phyloP scores from a whole-genome alignment of 2,888 invertebrate species.

The Melanostoma scalare region DNA sequence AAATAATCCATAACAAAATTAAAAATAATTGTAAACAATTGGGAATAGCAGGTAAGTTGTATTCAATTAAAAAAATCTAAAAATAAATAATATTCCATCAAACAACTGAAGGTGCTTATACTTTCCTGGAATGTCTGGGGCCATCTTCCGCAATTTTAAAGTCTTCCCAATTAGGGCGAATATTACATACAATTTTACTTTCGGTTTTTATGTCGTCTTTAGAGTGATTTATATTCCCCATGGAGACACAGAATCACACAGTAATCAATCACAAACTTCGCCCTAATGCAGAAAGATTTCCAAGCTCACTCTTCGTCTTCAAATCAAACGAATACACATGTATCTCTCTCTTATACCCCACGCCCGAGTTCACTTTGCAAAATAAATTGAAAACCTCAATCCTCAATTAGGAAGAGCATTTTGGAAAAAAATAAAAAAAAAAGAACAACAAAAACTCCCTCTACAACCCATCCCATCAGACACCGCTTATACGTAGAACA shows the following conservation, averaged over 20 bases:
- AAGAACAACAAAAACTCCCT: too few relatives aligned
- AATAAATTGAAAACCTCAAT: conserved; percentile 69
- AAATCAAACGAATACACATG: conserved; percentile 24
- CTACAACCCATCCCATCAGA: conserved; percentile 15
- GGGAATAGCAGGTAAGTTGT: too few relatives aligned
- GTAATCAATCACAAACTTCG: conserved; percentile 63
- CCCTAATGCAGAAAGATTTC: conserved; percentile 45
- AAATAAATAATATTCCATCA: not conserved
- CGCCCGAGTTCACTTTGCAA: conserved; percentile 4
- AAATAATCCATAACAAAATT: too few relatives aligned
- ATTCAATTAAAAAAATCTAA: too few relatives aligned
- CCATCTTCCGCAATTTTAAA: conserved; percentile 29
- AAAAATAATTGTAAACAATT: too few relatives aligned
- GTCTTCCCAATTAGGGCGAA: conserved; percentile 33
- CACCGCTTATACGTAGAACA: conserved; percentile 41
- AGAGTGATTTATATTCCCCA: conserved; percentile 64
- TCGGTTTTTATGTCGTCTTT: conserved; percentile 22
- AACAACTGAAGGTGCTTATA: not conserved
- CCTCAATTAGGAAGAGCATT: conserved; percentile 56
- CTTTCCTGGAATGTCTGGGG: too few relatives aligned
- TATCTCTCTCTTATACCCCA: not conserved
- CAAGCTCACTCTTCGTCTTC: not conserved
- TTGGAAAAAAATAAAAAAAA: not conserved
- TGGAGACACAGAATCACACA: conserved; percentile 49
- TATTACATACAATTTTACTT: conserved; percentile 36